Evolutionary conservation across 1,140 invertebrate genomes (phyloP).

Genomic region (Geopemphigus sp.): DNA sequence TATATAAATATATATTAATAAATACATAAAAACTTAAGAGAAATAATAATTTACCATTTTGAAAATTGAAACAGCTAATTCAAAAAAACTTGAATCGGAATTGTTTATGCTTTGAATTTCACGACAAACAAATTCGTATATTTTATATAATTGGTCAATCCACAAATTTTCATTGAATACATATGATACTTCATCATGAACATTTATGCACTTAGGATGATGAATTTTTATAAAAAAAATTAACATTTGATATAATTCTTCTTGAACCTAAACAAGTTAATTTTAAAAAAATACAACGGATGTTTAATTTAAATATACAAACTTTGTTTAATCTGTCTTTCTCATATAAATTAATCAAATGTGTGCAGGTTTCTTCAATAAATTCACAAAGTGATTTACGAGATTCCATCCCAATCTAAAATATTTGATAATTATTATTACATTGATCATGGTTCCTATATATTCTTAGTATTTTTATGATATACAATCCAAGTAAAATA

Average conservation of each 20-base stretch:
- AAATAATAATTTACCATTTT: conserved; percentile 15
- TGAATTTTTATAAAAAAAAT: conserved; percentile 35
- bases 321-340: conserved; percentile 24
- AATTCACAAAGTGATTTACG: conserved; percentile 50
- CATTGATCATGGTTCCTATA: neutral
- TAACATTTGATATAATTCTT: conserved; percentile 3
- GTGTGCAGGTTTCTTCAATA: conserved; percentile 45
- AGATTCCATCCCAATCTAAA: conserved; percentile 46
- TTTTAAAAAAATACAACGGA: neutral
- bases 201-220: conserved; percentile 23
- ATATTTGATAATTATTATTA: neutral
- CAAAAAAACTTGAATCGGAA: conserved; percentile 1
- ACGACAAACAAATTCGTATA: conserved; percentile 34
- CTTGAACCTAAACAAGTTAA: conserved; percentile 26
- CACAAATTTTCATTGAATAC: neutral
- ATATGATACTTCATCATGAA: conserved; percentile 16
- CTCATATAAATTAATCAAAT: conserved; percentile 45
- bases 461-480: too few relatives aligned
- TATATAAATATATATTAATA: neutral
- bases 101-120: conserved; percentile 37
- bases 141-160: conserved; percentile 17
- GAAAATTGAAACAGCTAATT: conserved; percentile 27
- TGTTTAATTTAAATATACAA: neutral
- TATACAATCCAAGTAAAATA: too few relatives aligned
- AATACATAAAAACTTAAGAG: neutral